A percentile compares a stretch with the other conserved stretches of the same genome.
These are phyloP conservation scores for Mystacides longicornis DNA, from an alignment of 2,888 invertebrate species.

Conservation along the genomic window DNA sequence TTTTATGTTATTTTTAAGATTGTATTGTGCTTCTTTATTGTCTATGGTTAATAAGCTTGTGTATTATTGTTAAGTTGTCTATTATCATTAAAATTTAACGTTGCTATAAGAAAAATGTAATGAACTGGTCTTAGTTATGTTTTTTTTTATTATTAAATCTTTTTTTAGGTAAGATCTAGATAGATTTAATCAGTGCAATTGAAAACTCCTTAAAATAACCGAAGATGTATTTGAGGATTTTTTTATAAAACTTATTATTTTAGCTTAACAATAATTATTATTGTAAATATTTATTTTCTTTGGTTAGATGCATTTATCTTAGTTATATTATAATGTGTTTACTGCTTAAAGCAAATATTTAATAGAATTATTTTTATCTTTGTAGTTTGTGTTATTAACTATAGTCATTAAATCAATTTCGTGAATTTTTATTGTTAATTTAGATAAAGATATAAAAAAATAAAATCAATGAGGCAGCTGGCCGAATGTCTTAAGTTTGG, in stretches of 20 bases:
- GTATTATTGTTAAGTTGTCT: background rate
- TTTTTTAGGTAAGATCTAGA: background rate
- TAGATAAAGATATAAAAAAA: background rate
- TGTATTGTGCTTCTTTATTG: too few species aligned
- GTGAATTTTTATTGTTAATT: background rate
- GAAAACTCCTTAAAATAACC: too few species aligned
- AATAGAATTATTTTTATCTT: background rate
- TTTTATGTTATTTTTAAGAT: too few species aligned
- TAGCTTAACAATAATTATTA: background rate
- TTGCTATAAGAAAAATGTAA: background rate
- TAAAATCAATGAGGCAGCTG: background rate
- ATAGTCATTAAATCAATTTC: background rate
- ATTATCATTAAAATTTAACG: background rate
- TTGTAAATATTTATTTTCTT: background rate
- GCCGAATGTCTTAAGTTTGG: background rate
- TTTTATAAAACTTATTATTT: too few species aligned
- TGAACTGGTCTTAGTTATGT: background rate
- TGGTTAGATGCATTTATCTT: background rate
- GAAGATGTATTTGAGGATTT: background rate
- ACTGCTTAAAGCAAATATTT: background rate
- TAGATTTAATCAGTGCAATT: slow-evolving; percentile 1
- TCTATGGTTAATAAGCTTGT: background rate
- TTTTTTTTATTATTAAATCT: background rate
- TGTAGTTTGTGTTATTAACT: background rate
- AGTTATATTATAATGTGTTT: background rate